A percentile compares a stretch with the other conserved stretches of the same genome.
Evolutionary conservation across 1,140 invertebrate genomes (phyloP).

Genomic region (Helicorthomorpha holstii): DNA sequence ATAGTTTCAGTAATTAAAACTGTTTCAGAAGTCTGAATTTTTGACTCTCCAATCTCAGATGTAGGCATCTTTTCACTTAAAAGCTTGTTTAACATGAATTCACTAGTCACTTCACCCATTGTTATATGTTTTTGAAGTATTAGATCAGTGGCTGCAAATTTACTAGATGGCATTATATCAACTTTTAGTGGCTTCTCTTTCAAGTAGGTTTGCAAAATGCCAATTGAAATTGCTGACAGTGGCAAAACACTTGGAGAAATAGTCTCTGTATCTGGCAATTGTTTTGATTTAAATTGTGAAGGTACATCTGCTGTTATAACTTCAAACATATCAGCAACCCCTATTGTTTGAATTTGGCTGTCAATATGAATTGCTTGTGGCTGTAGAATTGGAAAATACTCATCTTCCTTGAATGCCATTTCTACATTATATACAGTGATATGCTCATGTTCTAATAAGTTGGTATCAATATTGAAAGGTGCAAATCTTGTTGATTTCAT

Average conservation of each 20-base stretch:
- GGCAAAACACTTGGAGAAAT: constrained; percentile 27
- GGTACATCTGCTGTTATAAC: constrained; percentile 30
- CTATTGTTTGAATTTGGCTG: constrained; percentile 6
- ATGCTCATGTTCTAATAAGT: constrained; percentile 10
- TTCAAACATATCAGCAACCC: constrained; percentile 12
- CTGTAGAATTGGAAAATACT: constrained; percentile 8
- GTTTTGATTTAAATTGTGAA: constrained; percentile 29
- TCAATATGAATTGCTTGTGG: neutral
- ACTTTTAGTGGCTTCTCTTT: constrained; percentile 33
- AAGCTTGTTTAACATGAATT: constrained; percentile 7
- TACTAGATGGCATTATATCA: constrained; percentile 8
- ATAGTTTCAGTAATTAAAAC: constrained; percentile 11
- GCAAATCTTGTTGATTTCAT: constrained; percentile 6
- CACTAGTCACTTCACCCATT: constrained; percentile 10
- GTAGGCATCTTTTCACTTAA: constrained; percentile 25
- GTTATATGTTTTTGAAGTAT: constrained; percentile 9
- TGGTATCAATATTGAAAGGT: constrained; percentile 8
- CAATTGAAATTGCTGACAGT: constrained; percentile 30
- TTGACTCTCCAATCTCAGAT: constrained; percentile 18
- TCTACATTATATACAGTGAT: constrained; percentile 12
- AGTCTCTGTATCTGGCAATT: constrained; percentile 35
- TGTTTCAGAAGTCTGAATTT: constrained; percentile 10
- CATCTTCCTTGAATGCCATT: constrained; percentile 11
- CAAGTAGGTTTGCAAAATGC: constrained; percentile 33
- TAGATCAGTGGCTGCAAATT: constrained; percentile 9